phyloP scores from a whole-genome alignment of 2,113 vertebrate genomes.

The Aythya baeri region DNA sequence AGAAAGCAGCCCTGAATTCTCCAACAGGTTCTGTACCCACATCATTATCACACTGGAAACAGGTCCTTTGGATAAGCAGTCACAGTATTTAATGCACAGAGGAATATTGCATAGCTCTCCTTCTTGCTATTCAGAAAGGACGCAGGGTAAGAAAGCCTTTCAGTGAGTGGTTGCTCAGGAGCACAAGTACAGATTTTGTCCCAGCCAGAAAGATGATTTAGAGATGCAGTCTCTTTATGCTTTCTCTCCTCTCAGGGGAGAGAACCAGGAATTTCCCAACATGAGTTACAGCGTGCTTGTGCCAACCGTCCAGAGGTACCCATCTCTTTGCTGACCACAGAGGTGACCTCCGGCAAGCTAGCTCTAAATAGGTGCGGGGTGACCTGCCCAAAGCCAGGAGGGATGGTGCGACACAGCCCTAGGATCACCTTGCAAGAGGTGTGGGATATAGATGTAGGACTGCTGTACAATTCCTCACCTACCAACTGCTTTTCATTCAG shows the following conservation, averaged over 20 bases:
- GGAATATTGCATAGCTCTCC: neutral
- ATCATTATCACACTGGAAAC: neutral
- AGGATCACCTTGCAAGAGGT: neutral
- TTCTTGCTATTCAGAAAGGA: neutral
- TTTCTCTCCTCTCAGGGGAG: neutral
- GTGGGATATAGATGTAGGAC: neutral
- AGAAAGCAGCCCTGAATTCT: neutral
- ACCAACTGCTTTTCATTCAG: neutral
- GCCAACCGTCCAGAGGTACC: neutral
- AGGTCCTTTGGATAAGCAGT: neutral
- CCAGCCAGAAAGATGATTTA: neutral
- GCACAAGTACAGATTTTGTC: neutral
- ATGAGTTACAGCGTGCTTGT: neutral
- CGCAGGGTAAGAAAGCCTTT: neutral
- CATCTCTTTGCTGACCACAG: neutral
- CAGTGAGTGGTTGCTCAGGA: neutral
- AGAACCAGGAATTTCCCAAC: neutral
- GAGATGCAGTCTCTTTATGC: fast-evolving
- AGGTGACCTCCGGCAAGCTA: neutral
- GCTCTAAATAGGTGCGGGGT: neutral
- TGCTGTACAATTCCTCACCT: neutral
- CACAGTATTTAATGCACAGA: neutral
- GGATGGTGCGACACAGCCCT: neutral
- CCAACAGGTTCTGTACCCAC: neutral
- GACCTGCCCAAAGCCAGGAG: neutral